phyloP scores from a whole-genome alignment of 2,797 vertebrate genomes.

The Syngnathus acus region DNA sequence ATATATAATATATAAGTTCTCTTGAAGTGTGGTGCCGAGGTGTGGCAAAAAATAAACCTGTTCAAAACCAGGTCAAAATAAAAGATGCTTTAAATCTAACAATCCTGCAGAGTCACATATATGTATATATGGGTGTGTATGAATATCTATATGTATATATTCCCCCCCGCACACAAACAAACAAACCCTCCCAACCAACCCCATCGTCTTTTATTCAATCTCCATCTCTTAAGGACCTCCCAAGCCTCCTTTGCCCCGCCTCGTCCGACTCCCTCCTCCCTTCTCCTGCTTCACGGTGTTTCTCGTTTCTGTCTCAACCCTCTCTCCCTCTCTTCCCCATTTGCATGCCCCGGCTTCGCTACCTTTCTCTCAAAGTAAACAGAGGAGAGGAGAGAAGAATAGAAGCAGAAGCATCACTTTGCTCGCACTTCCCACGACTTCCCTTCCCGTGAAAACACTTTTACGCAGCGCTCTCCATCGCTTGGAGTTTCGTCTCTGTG shows the following conservation, averaged over 20 bases:
- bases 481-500: slow-evolving; percentile 14
- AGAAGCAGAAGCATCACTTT: slow-evolving; percentile 39
- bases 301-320: slow-evolving; percentile 9
- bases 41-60: too few relatives aligned
- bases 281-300: slow-evolving; percentile 5
- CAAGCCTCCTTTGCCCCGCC: slow-evolving; percentile 25
- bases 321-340: slow-evolving; percentile 8
- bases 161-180: too few relatives aligned
- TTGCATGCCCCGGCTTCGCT: slow-evolving; percentile 32
- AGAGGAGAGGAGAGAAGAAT: slow-evolving; percentile 37
- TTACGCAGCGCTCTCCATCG: not conserved
- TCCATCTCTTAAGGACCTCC: slow-evolving; percentile 39
- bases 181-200: slow-evolving; percentile 29
- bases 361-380: slow-evolving; percentile 53
- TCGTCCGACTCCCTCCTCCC: not conserved
- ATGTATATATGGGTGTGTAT: too few relatives aligned
- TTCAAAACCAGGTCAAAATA: too few relatives aligned
- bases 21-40: too few relatives aligned
- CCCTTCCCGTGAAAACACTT: slow-evolving; percentile 9
- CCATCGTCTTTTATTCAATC: slow-evolving; percentile 28
- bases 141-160: not conserved
- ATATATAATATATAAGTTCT: too few relatives aligned
- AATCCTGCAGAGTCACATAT: too few relatives aligned
- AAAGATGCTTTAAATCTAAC: too few relatives aligned
- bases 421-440: slow-evolving; percentile 22